A percentile compares a stretch with the other conserved stretches of the same genome.
These are phyloP conservation scores for Tichodroma muraria DNA, from an alignment of 2,113 vertebrate species.

Conservation along the genomic window DNA sequence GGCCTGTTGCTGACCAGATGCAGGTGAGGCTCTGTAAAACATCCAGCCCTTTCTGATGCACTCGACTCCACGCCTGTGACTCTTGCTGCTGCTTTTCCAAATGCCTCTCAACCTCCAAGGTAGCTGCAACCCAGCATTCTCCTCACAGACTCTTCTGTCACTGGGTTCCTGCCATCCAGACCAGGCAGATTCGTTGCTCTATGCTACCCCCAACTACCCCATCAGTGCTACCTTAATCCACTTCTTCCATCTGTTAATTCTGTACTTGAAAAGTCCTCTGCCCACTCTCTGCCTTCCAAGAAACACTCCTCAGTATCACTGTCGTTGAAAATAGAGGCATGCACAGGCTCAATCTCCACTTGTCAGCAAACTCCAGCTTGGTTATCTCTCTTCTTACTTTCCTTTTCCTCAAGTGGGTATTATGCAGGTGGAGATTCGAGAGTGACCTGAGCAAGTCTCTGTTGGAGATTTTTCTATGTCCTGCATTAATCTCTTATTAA, in stretches of 20 bases:
- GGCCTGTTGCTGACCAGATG: neutral
- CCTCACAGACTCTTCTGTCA: neutral
- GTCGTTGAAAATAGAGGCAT: neutral
- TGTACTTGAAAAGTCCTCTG: neutral
- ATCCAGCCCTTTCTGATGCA: neutral
- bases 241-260: neutral
- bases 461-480: neutral
- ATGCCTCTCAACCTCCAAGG: neutral
- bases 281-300: neutral
- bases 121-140: neutral
- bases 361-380: neutral
- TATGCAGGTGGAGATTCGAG: neutral
- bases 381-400: neutral
- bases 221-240: neutral
- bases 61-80: fast-evolving
- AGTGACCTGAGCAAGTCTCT: neutral
- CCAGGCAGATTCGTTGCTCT: neutral
- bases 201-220: neutral
- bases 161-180: neutral
- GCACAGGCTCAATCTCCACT: neutral
- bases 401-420: neutral
- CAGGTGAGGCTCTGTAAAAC: neutral
- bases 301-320: neutral
- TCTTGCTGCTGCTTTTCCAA: neutral
- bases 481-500: neutral